Evolutionary conservation across 2,113 vertebrate genomes (phyloP).

Genomic region (Megaceryle maxima): DNA sequence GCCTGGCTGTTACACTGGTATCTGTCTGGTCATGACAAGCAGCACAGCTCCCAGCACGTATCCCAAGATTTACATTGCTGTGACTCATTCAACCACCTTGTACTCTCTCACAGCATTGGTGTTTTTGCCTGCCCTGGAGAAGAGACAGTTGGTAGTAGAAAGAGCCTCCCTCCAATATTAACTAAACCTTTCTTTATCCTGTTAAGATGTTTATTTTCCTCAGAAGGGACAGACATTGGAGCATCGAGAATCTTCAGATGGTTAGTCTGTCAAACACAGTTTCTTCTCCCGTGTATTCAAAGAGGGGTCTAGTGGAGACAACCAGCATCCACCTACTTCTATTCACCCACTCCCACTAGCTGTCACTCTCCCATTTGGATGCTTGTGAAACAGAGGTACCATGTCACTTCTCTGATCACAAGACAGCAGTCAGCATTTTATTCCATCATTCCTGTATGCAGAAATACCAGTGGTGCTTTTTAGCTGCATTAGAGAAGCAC

Average conservation of each 20-base stretch:
- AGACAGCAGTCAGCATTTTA: neutral
- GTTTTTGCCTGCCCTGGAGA: neutral
- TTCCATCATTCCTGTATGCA: neutral
- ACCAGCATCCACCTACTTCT: neutral
- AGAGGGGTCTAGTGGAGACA: neutral
- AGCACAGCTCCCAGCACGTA: slow-evolving; percentile 17
- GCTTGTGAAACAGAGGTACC: neutral
- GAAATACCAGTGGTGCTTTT: neutral
- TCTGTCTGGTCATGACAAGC: slow-evolving; percentile 46
- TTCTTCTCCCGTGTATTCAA: neutral
- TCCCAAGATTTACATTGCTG: neutral
- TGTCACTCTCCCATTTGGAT: neutral
- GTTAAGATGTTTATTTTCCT: neutral
- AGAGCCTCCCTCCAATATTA: neutral
- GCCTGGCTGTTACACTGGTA: slow-evolving; percentile 7
- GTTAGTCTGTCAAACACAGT: neutral
- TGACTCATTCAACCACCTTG: slow-evolving; percentile 38
- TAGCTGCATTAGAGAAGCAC: neutral
- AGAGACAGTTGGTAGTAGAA: neutral
- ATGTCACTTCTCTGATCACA: neutral
- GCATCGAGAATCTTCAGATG: neutral
- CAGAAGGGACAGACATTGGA: neutral
- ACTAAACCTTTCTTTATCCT: neutral
- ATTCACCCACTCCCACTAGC: neutral
- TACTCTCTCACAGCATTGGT: neutral